These are phyloP conservation scores for Formica exsecta DNA, from an alignment of 1,140 invertebrate species.

Conservation along the genomic window DNA sequence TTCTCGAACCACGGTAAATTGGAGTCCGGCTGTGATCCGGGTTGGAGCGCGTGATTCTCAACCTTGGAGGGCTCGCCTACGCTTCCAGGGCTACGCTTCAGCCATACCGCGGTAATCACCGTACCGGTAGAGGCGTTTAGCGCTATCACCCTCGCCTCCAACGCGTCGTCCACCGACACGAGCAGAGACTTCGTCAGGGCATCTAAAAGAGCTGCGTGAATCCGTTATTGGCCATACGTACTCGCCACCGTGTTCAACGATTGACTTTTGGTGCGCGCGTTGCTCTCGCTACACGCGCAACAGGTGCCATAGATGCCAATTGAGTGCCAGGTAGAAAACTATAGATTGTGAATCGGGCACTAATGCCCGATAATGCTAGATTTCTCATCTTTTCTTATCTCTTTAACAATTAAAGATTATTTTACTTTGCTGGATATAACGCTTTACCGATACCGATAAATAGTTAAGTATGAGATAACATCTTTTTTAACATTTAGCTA, in stretches of 20 bases:
- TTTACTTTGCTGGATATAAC: too few relatives aligned
- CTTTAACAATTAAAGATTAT: too few relatives aligned
- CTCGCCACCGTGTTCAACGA: background rate
- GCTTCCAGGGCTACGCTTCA: slow-evolving; percentile 86
- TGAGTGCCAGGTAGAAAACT: background rate
- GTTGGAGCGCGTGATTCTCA: slow-evolving; percentile 83
- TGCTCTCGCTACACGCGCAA: slow-evolving; percentile 41
- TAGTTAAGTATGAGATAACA: too few relatives aligned
- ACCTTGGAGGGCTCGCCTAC: slow-evolving; percentile 86
- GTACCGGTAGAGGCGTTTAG: slow-evolving; percentile 88
- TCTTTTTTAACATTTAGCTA: too few relatives aligned
- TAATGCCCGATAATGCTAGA: background rate
- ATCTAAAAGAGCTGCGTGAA: slow-evolving; percentile 84
- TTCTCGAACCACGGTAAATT: slow-evolving; percentile 87
- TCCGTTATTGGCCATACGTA: background rate
- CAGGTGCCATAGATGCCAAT: slow-evolving; percentile 49
- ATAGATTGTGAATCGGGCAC: background rate
- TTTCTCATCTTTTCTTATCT: too few relatives aligned
- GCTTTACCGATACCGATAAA: too few relatives aligned
- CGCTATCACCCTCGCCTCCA: slow-evolving; percentile 88
- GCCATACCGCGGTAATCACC: slow-evolving; percentile 87
- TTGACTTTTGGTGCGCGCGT: background rate
- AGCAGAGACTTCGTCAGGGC: slow-evolving; percentile 88
- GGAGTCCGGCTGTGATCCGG: slow-evolving; percentile 86
- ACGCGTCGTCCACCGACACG: slow-evolving; percentile 87